These are phyloP conservation scores for Clarias platycephalus DNA, from an alignment of 2,797 vertebrate genomes.

Conservation along the genomic window DNA sequence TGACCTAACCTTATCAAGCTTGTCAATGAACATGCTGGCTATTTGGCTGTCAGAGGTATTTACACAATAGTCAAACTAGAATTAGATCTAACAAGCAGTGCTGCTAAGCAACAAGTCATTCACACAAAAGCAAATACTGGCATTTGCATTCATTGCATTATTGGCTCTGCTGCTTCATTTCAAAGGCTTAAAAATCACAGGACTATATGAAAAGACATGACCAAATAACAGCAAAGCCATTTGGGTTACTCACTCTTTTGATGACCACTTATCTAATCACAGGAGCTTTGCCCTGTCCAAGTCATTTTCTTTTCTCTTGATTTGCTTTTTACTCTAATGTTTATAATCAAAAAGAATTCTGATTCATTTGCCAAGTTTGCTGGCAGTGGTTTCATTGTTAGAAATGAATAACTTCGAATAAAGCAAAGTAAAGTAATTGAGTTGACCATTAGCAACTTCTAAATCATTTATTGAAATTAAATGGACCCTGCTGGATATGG, in stretches of 20 bases:
- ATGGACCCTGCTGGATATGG: not conserved
- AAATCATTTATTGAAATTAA: not conserved
- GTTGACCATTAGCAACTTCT: not conserved
- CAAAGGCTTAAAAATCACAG: conserved; percentile 7
- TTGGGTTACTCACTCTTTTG: not conserved
- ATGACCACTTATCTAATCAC: not conserved
- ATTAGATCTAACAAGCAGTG: not conserved
- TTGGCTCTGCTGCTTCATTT: not conserved
- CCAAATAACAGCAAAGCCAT: conserved; percentile 1
- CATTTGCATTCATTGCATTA: not conserved
- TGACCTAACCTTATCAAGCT: not conserved
- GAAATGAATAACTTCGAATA: conserved; percentile 2
- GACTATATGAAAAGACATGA: not conserved
- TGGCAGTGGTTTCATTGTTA: not conserved
- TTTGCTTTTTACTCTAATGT: not conserved
- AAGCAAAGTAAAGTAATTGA: conserved; percentile 14
- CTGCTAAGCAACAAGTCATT: conserved; percentile 3
- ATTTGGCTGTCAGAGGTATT: not conserved
- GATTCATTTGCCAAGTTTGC: conserved; percentile 7
- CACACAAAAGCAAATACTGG: not conserved
- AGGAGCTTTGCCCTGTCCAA: not conserved
- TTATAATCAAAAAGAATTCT: not conserved
- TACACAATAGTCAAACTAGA: not conserved
- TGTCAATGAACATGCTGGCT: not conserved
- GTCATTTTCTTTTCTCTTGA: not conserved